Conservation (phyloP, 30 jellyfish, hydroid and myxozoan species). For the Aurelia aurita complex sp. Pacific region DNA sequence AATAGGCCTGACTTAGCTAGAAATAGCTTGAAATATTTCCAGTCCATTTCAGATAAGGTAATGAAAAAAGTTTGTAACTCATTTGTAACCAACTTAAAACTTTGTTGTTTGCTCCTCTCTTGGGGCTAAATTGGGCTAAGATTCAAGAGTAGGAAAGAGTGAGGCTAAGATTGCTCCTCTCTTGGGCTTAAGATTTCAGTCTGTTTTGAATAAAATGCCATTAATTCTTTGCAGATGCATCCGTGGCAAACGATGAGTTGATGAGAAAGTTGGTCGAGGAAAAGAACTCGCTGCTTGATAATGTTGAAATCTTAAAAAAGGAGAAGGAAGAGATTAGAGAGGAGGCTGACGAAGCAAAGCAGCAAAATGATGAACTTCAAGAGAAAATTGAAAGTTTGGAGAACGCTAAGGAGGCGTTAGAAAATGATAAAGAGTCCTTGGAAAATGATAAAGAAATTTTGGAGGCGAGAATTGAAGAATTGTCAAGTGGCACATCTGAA, state of each 20-base stretch:
- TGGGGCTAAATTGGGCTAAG: too few relatives aligned
- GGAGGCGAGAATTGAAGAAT: constrained; percentile 53
- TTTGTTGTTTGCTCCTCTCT: too few relatives aligned
- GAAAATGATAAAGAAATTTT: constrained; percentile 9
- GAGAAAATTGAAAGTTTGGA: constrained; percentile 36
- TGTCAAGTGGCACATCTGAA: constrained; percentile 7
- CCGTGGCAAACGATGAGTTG: constrained; percentile 49
- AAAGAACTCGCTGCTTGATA: constrained; percentile 62
- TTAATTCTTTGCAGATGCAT: constrained; percentile 9
- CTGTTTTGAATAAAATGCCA: background rate
- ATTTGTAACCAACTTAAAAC: too few relatives aligned
- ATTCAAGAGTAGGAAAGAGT: too few relatives aligned
- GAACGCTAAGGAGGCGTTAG: constrained; percentile 42
- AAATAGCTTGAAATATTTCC: too few relatives aligned
- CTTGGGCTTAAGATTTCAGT: too few relatives aligned
- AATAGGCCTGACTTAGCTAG: too few relatives aligned
- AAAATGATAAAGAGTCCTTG: background rate
- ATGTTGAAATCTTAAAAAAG: constrained; percentile 16
- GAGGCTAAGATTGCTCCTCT: too few relatives aligned
- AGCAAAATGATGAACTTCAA: constrained; percentile 14
- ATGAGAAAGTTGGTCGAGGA: constrained; percentile 52
- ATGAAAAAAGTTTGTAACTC: too few relatives aligned
- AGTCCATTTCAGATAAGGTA: too few relatives aligned
- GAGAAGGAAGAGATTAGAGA: constrained; percentile 39
- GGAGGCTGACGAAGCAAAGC: constrained; percentile 23